A percentile compares a stretch with the other conserved stretches of the same genome.
Evolutionary conservation across 2,113 vertebrate species (phyloP).

Genomic region (Rhinichthys klamathensis): DNA sequence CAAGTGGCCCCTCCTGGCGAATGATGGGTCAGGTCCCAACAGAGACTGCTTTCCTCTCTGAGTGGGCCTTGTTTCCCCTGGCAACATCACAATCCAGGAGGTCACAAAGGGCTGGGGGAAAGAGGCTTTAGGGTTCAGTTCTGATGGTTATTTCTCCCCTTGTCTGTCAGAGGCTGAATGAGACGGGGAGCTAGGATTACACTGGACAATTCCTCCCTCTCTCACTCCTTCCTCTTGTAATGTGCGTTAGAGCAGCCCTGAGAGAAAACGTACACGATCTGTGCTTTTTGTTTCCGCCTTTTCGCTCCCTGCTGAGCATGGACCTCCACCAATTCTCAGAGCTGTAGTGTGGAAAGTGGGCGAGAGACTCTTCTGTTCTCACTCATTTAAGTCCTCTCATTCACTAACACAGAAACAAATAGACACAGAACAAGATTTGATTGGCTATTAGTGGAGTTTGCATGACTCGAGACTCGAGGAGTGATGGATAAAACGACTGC

Average conservation of each 20-base stretch:
- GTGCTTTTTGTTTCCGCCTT: slow-evolving; percentile 46
- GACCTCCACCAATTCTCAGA: slow-evolving; percentile 55
- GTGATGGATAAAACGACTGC: not conserved
- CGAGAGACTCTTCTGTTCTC: slow-evolving; percentile 41
- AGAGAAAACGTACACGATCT: slow-evolving; percentile 66
- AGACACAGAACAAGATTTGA: slow-evolving; percentile 25
- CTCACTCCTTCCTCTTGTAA: slow-evolving; percentile 36
- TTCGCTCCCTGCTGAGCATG: slow-evolving; percentile 45
- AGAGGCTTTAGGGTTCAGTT: slow-evolving; percentile 27
- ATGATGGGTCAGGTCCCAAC: slow-evolving; percentile 75
- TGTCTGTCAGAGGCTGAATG: slow-evolving; percentile 37
- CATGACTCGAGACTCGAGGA: not conserved
- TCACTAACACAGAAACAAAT: slow-evolving; percentile 66
- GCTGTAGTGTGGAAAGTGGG: slow-evolving; percentile 65
- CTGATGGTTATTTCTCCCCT: slow-evolving; percentile 39
- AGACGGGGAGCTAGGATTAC: slow-evolving; percentile 44
- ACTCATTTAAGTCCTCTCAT: slow-evolving; percentile 61
- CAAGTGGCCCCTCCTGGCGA: slow-evolving; percentile 70
- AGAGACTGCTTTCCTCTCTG: slow-evolving; percentile 76
- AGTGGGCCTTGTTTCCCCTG: slow-evolving; percentile 75
- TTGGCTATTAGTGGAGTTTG: slow-evolving; percentile 11
- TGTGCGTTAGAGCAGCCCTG: slow-evolving; percentile 37
- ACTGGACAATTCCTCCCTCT: slow-evolving; percentile 44
- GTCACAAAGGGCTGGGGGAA: slow-evolving; percentile 37
- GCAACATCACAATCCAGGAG: slow-evolving; percentile 64